phyloP scores from a whole-genome alignment of 2,888 invertebrate genomes.

The Cheiracanthium punctorium region DNA sequence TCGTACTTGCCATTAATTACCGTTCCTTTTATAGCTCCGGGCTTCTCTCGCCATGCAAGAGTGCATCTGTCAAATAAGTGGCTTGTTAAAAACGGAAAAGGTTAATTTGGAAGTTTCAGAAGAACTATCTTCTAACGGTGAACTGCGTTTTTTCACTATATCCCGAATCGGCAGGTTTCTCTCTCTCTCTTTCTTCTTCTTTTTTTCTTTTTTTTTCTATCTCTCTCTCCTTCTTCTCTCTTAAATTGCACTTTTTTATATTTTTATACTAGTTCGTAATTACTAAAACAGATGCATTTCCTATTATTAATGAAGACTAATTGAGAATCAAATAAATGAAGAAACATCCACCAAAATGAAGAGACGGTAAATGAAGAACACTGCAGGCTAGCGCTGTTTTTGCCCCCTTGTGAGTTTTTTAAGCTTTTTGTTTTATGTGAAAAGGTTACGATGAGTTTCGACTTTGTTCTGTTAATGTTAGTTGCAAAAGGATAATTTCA shows the following conservation, averaged over 20 bases:
- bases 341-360: conserved; percentile 52
- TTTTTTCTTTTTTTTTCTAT: background rate
- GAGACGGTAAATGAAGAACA: conserved; percentile 40
- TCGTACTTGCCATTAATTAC: conserved; percentile 66
- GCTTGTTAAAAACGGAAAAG: conserved; percentile 69
- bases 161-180: conserved; percentile 27
- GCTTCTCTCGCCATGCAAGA: conserved; percentile 37
- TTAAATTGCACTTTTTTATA: conserved; percentile 31
- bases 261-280: conserved; percentile 63
- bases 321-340: conserved; percentile 70
- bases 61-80: conserved; percentile 64
- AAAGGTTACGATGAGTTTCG: conserved; percentile 40
- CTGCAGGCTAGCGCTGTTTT: conserved; percentile 20
- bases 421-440: conserved; percentile 26
- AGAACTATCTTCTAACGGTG: conserved; percentile 49
- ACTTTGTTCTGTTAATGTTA: conserved; percentile 35
- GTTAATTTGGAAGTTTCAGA: conserved; percentile 65
- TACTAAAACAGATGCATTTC: conserved; percentile 70
- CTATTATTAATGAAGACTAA: conserved; percentile 69
- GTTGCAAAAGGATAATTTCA: conserved; percentile 21
- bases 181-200: background rate
- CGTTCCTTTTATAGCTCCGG: conserved; percentile 56
- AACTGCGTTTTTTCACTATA: conserved; percentile 32
- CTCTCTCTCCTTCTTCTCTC: conserved; percentile 21
- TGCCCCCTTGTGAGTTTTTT: conserved; percentile 15